A percentile compares a stretch with the other conserved stretches of the same genome.
Evolutionary conservation across 2,888 invertebrate species (phyloP).

Genomic region (Spodoptera picta): DNA sequence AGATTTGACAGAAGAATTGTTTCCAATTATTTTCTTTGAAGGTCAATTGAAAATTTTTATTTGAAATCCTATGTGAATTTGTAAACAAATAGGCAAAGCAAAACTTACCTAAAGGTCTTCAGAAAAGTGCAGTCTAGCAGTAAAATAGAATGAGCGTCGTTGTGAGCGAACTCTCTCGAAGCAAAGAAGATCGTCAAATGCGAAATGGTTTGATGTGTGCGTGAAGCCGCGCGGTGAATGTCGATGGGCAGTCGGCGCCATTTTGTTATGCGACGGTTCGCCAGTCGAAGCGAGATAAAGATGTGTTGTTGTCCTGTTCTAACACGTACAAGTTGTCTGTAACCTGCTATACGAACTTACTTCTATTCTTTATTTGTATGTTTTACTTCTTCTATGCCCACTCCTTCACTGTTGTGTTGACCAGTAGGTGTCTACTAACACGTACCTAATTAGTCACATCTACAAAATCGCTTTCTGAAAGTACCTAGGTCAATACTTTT

Average conservation of each 20-base stretch:
- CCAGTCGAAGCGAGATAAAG: constrained; percentile 70
- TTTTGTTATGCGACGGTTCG: constrained; percentile 72
- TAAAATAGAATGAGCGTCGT: constrained; percentile 40
- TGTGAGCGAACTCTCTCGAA: constrained; percentile 64
- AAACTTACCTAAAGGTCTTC: constrained; percentile 44
- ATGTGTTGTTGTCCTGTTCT: constrained; percentile 29
- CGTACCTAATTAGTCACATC: neutral
- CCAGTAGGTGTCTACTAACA: constrained; percentile 2
- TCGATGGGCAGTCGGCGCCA: constrained; percentile 68
- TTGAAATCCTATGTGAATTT: neutral
- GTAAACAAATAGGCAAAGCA: neutral
- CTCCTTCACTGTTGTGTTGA: constrained; percentile 3
- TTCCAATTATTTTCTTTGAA: neutral
- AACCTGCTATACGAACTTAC: no score
- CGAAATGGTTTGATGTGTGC: constrained; percentile 32
- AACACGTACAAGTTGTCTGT: neutral
- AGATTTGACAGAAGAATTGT: constrained; percentile 1
- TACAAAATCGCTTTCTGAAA: constrained; percentile 6
- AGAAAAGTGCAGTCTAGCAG: constrained; percentile 16
- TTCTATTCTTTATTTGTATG: constrained; percentile 10
- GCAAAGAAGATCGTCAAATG: constrained; percentile 66
- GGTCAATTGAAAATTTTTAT: neutral
- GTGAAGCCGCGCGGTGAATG: constrained; percentile 37
- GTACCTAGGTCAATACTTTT: constrained; percentile 1
- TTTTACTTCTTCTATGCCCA: constrained; percentile 32